Evolutionary conservation across 2,797 vertebrate species (phyloP).

Genomic region (Rhinophrynus dorsalis): DNA sequence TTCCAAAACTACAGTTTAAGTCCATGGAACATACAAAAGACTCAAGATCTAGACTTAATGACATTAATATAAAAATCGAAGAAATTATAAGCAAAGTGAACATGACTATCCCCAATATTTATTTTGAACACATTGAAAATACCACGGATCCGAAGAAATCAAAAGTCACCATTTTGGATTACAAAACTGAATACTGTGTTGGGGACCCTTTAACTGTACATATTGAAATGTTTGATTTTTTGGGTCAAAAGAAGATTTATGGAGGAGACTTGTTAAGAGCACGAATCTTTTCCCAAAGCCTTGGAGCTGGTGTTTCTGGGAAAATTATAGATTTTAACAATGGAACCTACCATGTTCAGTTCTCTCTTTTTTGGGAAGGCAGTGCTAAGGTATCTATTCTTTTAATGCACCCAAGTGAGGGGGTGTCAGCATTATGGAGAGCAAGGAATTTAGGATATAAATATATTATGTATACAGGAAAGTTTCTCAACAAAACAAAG

Average conservation of each 20-base stretch:
- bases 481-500: constrained; percentile 28
- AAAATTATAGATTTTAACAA: constrained; percentile 51
- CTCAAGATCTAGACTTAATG: neutral
- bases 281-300: constrained; percentile 44
- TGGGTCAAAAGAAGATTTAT: constrained; percentile 50
- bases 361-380: constrained; percentile 56
- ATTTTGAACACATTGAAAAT: constrained; percentile 15
- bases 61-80: constrained; percentile 12
- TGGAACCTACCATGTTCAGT: constrained; percentile 53
- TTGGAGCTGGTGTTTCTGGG: constrained; percentile 49
- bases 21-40: neutral
- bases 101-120: constrained; percentile 30
- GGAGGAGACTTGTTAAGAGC: constrained; percentile 56
- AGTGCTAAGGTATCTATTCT: constrained; percentile 39
- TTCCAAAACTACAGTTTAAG: too few relatives aligned
- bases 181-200: constrained; percentile 21
- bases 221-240: constrained; percentile 40
- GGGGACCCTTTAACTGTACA: constrained; percentile 47
- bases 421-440: constrained; percentile 50
- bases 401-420: constrained; percentile 53
- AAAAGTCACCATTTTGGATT: constrained; percentile 29
- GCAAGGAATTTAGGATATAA: constrained; percentile 46
- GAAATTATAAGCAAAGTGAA: constrained; percentile 8
- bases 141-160: constrained; percentile 49
- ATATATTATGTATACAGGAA: constrained; percentile 39